These are phyloP conservation scores for Smutsia temminckii DNA, from an alignment of 2,797 vertebrate species.

Conservation along the genomic window DNA sequence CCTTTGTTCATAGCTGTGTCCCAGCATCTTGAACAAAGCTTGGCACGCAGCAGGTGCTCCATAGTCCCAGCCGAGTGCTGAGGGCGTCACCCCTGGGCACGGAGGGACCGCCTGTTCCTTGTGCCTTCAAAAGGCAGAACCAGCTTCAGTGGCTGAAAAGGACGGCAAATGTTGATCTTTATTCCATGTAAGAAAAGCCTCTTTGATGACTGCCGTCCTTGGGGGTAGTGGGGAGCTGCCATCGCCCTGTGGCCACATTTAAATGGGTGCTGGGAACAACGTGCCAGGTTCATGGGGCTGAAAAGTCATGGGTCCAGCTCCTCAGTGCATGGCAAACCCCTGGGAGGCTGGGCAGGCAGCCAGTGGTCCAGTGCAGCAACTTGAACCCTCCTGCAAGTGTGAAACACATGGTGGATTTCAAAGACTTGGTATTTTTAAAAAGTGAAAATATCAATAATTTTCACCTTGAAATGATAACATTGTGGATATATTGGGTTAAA, in stretches of 20 bases:
- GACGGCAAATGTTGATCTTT: neutral
- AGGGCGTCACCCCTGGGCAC: too few species aligned
- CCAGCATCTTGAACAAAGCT: neutral
- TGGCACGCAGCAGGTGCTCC: neutral
- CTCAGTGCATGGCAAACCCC: neutral
- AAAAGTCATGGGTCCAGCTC: neutral
- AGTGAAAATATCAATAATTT: neutral
- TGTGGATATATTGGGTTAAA: neutral
- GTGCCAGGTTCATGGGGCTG: fast-evolving
- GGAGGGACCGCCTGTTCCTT: neutral
- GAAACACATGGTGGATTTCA: neutral
- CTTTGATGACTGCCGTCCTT: neutral
- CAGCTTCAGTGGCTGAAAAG: neutral
- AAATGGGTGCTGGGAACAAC: neutral
- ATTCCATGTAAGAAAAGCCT: neutral
- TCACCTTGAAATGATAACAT: neutral
- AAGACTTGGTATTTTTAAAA: neutral
- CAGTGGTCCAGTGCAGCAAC: too few species aligned
- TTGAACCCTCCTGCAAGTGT: too few species aligned
- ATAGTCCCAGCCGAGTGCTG: too few species aligned
- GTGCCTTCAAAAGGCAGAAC: neutral
- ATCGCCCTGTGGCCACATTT: neutral
- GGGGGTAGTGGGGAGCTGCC: too few species aligned
- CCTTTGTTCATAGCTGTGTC: neutral
- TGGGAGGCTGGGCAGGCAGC: neutral